Conservation (phyloP, 2,113 vertebrate genomes). For the Hemiprocne comata region DNA sequence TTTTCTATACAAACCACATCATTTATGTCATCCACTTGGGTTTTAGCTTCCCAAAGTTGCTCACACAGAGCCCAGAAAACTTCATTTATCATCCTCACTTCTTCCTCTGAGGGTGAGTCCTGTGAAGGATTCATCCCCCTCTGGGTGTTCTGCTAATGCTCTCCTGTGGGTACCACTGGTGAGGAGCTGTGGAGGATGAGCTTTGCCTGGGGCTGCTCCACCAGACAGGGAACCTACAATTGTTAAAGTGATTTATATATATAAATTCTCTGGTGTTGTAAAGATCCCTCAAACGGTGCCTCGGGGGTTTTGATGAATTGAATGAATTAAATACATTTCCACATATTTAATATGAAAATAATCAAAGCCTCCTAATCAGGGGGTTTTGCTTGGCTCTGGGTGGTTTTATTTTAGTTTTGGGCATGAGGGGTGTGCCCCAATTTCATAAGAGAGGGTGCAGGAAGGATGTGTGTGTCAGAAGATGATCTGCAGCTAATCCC, state of each 20-base stretch:
- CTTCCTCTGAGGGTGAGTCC: not conserved
- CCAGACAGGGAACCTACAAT: not conserved
- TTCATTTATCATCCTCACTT: not conserved
- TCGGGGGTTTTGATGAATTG: not conserved
- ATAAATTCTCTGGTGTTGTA: not conserved
- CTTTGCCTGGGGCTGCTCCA: not conserved
- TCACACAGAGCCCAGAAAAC: not conserved
- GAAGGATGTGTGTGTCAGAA: conserved; percentile 64
- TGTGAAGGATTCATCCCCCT: not conserved
- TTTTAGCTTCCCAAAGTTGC: not conserved
- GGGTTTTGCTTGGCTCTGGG: not conserved
- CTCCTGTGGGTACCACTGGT: not conserved
- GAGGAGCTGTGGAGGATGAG: not conserved
- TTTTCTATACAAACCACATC: not conserved
- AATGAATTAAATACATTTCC: not conserved
- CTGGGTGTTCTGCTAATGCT: not conserved
- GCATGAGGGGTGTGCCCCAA: conserved; percentile 4
- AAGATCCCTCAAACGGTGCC: not conserved
- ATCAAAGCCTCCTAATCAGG: not conserved
- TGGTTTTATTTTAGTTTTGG: conserved; percentile 32
- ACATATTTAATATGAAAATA: not conserved
- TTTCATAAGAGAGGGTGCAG: conserved; percentile 51
- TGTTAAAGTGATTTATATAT: not conserved
- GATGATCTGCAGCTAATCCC: conserved; percentile 47
- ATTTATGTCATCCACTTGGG: not conserved